Evolutionary conservation across 2,113 vertebrate genomes (phyloP).

Genomic region (Psammodynastes pulverulentus): DNA sequence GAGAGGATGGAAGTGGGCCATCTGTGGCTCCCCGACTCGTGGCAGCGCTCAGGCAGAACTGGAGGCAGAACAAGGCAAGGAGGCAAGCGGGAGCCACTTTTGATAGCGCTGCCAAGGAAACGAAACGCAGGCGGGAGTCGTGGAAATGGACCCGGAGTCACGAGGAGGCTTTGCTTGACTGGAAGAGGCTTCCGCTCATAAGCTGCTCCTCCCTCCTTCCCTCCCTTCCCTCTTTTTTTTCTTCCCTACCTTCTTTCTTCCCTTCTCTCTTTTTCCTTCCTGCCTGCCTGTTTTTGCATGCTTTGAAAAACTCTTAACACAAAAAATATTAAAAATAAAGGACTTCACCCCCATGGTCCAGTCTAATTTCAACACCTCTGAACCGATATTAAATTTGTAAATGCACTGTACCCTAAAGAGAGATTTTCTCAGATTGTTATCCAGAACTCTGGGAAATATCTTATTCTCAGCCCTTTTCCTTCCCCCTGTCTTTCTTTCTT

Average conservation of each 20-base stretch:
- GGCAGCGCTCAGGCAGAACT: conserved; percentile 21
- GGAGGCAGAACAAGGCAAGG: background rate
- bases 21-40: conserved; percentile 35
- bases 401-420: background rate
- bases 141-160: background rate
- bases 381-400: background rate
- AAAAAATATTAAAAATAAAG: no score
- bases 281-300: no score
- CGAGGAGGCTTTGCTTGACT: background rate
- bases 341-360: background rate
- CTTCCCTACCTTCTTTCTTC: no score
- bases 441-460: background rate
- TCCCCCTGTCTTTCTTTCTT: no score
- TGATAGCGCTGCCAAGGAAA: background rate
- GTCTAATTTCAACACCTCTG: background rate
- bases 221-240: no score
- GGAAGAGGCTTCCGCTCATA: background rate
- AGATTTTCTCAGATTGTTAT: background rate
- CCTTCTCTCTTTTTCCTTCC: no score
- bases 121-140: rapidly evolving
- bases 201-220: background rate
- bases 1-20: conserved; percentile 50
- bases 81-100: background rate
- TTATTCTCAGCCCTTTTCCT: background rate
- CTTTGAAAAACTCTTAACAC: no score